Evolutionary conservation across 2,888 invertebrate species (phyloP), one percentile per base, ranked within the genome.

Genomic region (Yponomeuta cagnagella): DNA sequence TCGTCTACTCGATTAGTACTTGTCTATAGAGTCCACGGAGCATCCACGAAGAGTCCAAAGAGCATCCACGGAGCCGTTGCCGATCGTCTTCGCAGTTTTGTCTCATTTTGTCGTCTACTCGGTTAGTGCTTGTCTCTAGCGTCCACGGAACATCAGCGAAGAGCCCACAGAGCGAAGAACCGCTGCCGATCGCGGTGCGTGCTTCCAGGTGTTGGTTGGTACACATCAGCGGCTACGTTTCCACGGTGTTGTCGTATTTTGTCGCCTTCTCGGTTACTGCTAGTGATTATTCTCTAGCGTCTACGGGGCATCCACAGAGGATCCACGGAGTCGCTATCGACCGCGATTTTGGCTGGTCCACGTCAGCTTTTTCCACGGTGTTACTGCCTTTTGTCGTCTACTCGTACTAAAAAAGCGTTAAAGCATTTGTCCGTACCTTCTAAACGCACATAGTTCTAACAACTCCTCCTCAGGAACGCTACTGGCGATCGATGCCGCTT

Each of bases 161-260:
- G 23, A 23, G 23, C 23, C 23, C 23, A 23, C 23, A 23, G 23
- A 23, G 23, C 23, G 23, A 23, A 23, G 23, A 23, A 23, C 23
- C 90, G 77, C 77, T 92, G 76, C 91, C 91, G 2, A 92, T 90
- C 0, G 82, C 84, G 0, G 89, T 88, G 72, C 78, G 91, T 2
- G 90, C 90, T 0, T 85, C 88, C 2, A 90, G 89, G 71, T 85
- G 88, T n/a, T 86, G 89, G 37, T 77, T 90, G 4, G 77, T 92
- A n/a, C 91, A 91, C 78, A 87, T 88, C 80, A 90, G 86, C 73
- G 91, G 90, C 0, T 91, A 87, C 75, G 77, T 90, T 12, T 87
- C 86, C 2, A 82, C 88, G 0, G 78, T 88, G 48, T 73, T 92
- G 3, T 90, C 90, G 15, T 90, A 90, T 0, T 90, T 87, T 75